Conservation (phyloP, 2,797 vertebrate species). For the Macropodus opercularis region DNA sequence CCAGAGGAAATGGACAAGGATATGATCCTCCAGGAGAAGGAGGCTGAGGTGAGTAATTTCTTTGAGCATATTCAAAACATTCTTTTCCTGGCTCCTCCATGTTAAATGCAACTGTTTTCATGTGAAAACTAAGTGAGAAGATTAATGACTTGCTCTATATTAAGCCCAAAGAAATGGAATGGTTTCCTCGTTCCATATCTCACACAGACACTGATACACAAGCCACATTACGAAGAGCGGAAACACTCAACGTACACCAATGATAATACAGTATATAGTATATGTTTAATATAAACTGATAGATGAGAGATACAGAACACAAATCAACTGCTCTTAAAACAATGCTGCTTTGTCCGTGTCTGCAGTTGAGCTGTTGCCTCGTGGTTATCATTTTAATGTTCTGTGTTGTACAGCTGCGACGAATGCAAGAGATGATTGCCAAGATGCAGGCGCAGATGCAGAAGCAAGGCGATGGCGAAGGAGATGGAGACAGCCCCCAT, state of each 20-base stretch:
- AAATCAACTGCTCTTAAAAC: no score
- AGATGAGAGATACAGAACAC: no score
- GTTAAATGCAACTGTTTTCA: no score
- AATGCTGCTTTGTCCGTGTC: neutral
- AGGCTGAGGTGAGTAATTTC: slow-evolving; percentile 89
- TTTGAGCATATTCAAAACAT: neutral
- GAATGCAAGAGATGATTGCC: slow-evolving; percentile 99
- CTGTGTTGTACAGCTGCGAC: slow-evolving; percentile 84
- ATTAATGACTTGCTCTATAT: no score
- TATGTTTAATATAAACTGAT: neutral
- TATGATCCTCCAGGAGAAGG: slow-evolving; percentile 97
- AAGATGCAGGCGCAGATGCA: slow-evolving; percentile 99
- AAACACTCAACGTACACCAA: neutral
- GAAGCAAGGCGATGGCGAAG: slow-evolving; percentile 90
- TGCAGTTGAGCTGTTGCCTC: neutral
- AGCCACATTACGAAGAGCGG: neutral
- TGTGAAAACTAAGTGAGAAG: no score
- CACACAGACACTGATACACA: neutral
- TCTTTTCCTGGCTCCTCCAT: neutral
- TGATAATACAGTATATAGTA: no score
- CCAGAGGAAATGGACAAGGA: slow-evolving; percentile 97
- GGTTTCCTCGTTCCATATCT: no score
- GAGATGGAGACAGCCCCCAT: slow-evolving; percentile 73
- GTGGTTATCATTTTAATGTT: slow-evolving; percentile 2
- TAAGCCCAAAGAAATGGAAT: no score